These are phyloP conservation scores for Parasteatoda tepidariorum DNA, from an alignment of 1,140 invertebrate genomes.

Conservation along the genomic window DNA sequence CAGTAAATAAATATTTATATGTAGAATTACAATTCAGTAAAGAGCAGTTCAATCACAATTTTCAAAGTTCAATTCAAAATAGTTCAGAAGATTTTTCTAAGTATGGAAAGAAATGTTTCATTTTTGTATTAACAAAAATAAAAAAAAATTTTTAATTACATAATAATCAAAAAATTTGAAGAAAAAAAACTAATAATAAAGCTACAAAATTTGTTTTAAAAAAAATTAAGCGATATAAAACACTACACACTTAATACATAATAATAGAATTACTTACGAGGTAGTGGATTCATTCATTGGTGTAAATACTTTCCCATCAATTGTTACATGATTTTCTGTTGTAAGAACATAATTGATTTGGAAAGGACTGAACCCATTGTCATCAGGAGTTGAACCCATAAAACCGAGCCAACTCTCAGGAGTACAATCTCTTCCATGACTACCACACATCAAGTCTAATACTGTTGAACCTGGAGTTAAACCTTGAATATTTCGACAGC, in stretches of 20 bases:
- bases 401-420: constrained; percentile 61
- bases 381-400: constrained; percentile 62
- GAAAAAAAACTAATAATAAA: no score
- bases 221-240: background rate
- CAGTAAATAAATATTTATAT: no score
- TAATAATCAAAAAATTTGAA: no score
- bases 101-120: no score
- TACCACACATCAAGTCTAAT: constrained; percentile 63
- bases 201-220: background rate
- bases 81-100: no score
- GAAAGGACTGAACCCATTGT: constrained; percentile 63
- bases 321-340: background rate
- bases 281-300: constrained; percentile 57
- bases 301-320: constrained; percentile 24
- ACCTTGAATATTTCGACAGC: constrained; percentile 62
- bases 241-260: background rate
- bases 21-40: no score
- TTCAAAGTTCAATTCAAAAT: no score
- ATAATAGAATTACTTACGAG: constrained; percentile 18
- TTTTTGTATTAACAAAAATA: no score
- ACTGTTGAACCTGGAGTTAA: constrained; percentile 52
- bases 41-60: no score
- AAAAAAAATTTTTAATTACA: no score
- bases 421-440: constrained; percentile 58
- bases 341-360: constrained; percentile 61